Base-by-base conservation (phyloP, 2,888 invertebrate genomes). In the Helobdella robusta region DNA sequence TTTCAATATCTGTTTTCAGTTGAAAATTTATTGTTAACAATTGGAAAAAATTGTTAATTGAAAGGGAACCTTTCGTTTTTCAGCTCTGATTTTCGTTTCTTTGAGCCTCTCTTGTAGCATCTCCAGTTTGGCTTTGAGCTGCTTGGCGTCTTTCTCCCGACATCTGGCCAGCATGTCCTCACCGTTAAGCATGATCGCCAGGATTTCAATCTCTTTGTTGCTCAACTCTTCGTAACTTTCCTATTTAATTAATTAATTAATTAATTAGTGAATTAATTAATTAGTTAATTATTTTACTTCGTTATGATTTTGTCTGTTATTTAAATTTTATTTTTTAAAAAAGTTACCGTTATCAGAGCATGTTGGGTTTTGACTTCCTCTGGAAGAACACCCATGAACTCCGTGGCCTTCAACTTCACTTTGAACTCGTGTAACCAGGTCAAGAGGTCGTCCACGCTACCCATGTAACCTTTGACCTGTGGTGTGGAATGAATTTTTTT, bases 381-480 rank as follows among this genome's bases (percentile, higher is more conserved):
- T 8, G 77, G 77, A 40, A 78, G 71, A 30, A 78, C 78, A 15
- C 78, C 78, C 68, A 78, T 75, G 4, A 78, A 77, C 18, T 74
- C 70, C 3, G 75, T 73, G 11, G 73, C 72, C 64, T 77, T 77
- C 11, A 79, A 72, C 46, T 77, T 74, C 32, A 70, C 71, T 23
- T 75, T 65, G 61, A 77, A 73, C 40, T 78, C 77, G 61, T 73
- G 73, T n/a, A 77, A 68, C 74, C 76, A 76, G 20, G 74, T 72
- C 44, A 78, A 69, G 61, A 74, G 70, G 62, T 77, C 77, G 68
- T 79, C 79, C 15, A 79, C 74, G 32, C 77, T 76, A 8, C 77
- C 78, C 30, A 76, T 72, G 69, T 74, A 78, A 46, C 74, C 75
- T 70, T 79, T 79, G 44, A 78, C 75, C 78, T 78, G 52, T 36